Percentiles rank a stretch among this genome's conserved stretches.
Evolutionary conservation across 2,888 invertebrate species (phyloP).

Genomic region (Eudemis profundana): DNA sequence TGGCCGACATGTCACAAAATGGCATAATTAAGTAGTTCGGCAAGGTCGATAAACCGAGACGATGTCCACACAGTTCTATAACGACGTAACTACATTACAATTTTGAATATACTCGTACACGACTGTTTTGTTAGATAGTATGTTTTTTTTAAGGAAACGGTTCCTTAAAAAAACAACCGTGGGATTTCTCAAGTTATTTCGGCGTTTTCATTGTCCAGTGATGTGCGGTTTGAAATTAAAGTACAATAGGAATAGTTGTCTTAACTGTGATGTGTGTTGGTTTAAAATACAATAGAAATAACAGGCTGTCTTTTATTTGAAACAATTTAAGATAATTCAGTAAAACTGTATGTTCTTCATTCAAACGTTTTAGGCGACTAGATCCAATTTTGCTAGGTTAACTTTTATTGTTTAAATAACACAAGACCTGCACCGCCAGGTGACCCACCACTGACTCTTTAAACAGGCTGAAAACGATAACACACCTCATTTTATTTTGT

Average conservation of each 20-base stretch:
- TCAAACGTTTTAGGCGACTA: no score
- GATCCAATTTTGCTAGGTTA: no score
- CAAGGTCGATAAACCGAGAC: slow-evolving; percentile 34
- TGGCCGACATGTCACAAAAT: slow-evolving; percentile 7
- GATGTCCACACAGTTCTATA: neutral
- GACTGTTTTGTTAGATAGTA: neutral
- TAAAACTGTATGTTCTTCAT: no score
- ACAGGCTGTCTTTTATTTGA: neutral
- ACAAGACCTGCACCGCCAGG: no score
- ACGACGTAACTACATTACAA: neutral
- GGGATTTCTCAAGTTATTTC: neutral
- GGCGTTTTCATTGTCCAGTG: slow-evolving; percentile 3
- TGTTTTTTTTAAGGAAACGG: slow-evolving; percentile 4
- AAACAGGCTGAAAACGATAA: no score
- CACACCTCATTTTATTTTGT: no score
- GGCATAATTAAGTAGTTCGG: slow-evolving; percentile 31
- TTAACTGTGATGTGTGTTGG: neutral
- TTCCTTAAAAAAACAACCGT: neutral
- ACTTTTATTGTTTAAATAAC: no score
- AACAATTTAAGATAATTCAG: slow-evolving; percentile 6
- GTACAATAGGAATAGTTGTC: slow-evolving; percentile 3
- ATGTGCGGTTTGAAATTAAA: neutral
- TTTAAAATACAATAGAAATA: slow-evolving; percentile 7
- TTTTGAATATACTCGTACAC: neutral
- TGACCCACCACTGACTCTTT: no score